Evolutionary conservation across 2,113 vertebrate species (phyloP), one percentile per base, ranked within the genome.

Genomic region (Astur gentilis): DNA sequence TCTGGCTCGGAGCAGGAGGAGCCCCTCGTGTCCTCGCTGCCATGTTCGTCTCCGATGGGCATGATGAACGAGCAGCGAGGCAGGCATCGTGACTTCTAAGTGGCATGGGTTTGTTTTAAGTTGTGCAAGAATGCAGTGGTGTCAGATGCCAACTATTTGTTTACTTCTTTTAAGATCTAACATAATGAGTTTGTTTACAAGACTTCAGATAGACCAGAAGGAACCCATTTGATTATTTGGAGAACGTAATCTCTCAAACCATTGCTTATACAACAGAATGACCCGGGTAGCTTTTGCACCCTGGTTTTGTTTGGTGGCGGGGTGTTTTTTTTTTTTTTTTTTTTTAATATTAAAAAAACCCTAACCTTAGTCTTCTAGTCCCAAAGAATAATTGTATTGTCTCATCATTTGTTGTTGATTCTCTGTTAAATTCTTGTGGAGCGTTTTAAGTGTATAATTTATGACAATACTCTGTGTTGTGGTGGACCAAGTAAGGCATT

Each of bases 101-200:
- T 32, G 89, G 18, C 89, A 18, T 50, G 92, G 60, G n/a, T 52
- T 76, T 21, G 61, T 36, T 54, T 73, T 26, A 36, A 47, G 87
- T 92, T 91, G 89, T 78, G 83, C 89, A 95, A 93, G 93, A 71
- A 23, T 7, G 19, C 60, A 11, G 32, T 6, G 9, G 13, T 26
- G 25, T 73, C 55, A 3, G 67, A 36, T 78, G 94, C 96, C 95
- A 95, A 38, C 66, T 84, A 31, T 94, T 97, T 96, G 87, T 97
- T 97, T 90, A 69, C 90, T 96, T 38, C 77, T 90, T 3, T 40
- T 8, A 6, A 71, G 89, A 31, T 40, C 32, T 47, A 21, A 2
- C 94, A 34, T 83, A 87, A 93, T 72, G 95, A 75, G 85, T 40
- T 91, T 96, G 96, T 94, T 96, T 94, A 85, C 89, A 17, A 61